A percentile compares a stretch with the other conserved stretches of the same genome.
Conservation (phyloP, 2,113 vertebrate genomes). For the Rhinoderma darwinii region DNA sequence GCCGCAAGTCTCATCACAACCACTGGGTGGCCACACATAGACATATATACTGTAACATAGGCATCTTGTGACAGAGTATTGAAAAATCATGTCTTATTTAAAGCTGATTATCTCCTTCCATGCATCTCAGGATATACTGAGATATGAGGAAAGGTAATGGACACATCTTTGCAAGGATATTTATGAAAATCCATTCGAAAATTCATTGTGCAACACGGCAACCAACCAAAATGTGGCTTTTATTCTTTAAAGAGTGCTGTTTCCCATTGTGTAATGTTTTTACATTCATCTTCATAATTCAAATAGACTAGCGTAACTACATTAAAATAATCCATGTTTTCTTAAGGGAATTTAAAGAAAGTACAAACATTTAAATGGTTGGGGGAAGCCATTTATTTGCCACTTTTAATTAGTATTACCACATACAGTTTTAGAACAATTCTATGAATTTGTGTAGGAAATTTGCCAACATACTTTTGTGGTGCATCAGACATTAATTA, state of each 20-base stretch:
- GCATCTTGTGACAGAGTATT: too few species aligned
- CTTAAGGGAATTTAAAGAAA: not conserved
- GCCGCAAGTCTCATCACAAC: too few species aligned
- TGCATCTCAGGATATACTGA: too few species aligned
- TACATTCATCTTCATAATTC: not conserved
- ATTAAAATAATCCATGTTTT: not conserved
- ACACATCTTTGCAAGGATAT: not conserved
- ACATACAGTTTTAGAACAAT: not conserved
- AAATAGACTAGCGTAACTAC: not conserved
- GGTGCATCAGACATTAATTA: not conserved
- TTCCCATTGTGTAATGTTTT: conserved; percentile 4
- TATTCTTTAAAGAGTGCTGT: not conserved
- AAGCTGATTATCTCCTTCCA: too few species aligned
- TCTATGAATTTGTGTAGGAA: not conserved
- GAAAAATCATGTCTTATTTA: too few species aligned
- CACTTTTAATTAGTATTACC: not conserved
- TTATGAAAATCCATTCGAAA: not conserved
- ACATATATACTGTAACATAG: too few species aligned
- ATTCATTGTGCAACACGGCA: not conserved
- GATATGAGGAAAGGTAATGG: too few species aligned
- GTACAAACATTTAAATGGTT: not conserved
- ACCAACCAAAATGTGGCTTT: not conserved
- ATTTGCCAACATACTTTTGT: conserved; percentile 38
- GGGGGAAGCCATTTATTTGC: not conserved
- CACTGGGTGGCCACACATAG: too few species aligned